Percentiles rank a stretch among this genome's conserved stretches.
Evolutionary conservation across 1,140 invertebrate species (phyloP).

Genomic region (Ptiloglossa arizonensis): DNA sequence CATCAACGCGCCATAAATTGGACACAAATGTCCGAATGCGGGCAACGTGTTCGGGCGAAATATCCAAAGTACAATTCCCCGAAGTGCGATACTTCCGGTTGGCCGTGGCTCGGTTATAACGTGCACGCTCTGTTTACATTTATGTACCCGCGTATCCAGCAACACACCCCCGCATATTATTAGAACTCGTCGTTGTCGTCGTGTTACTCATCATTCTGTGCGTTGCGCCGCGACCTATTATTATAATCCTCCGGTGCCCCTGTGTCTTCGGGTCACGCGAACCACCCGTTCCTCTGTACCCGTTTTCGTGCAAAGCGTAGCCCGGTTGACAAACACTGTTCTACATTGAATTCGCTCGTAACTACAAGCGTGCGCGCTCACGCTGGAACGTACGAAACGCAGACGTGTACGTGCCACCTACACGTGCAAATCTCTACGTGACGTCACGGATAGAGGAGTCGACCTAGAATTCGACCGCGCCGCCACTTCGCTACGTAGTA

Average conservation of each 20-base stretch:
- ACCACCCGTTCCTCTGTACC: background rate
- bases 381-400: too few species aligned
- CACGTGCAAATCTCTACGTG: background rate
- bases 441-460: conserved; percentile 12
- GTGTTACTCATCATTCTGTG: too few species aligned
- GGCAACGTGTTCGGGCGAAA: too few species aligned
- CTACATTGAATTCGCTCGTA: conserved; percentile 9
- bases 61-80: too few species aligned
- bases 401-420: background rate
- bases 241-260: background rate
- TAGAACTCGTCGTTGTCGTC: too few species aligned
- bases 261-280: background rate
- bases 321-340: background rate
- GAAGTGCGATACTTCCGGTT: too few species aligned
- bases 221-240: background rate
- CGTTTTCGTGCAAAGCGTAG: background rate
- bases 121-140: too few species aligned
- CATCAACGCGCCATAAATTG: too few species aligned
- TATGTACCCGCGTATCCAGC: too few species aligned
- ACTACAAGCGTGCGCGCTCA: background rate
- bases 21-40: too few species aligned
- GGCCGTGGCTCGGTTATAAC: too few species aligned
- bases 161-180: too few species aligned
- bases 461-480: conserved; percentile 31
- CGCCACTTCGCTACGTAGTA: background rate